Evolutionary conservation across 2,888 invertebrate species (phyloP), one percentile per base, ranked within the genome.

Genomic region (Oegoconia quadripuncta): DNA sequence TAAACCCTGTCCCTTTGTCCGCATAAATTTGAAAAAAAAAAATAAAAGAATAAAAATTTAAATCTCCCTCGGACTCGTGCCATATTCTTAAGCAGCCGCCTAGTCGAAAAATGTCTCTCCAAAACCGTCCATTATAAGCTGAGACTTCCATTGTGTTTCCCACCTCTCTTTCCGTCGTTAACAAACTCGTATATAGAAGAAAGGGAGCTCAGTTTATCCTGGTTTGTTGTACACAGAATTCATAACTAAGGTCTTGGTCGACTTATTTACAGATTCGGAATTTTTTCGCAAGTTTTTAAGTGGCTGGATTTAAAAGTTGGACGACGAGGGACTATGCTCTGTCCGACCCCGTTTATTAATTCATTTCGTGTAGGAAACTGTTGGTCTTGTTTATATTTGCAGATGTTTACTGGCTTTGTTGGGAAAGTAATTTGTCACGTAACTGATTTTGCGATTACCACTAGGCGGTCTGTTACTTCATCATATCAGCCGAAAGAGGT

Each of bases 211-310:
- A 41, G 35, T 28, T 37, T 30, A 42, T 16, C 15, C 30, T 42
- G 44, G 47, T 12, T n/a, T 12, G 37, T 18, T 13, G 23, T 33
- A n/a, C 17, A 29, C 29, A 39, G 49, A 53, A 52, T 50, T 52
- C 46, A 48, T 50, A 54, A 55, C 50, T 48, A 46, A 36, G 43
- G 37, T 41, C 42, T 49, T 49, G 44, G 47, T 46, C 38, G 42
- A 40, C 50, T 52, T 56, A 52, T 54, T 55, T 52, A 52, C 48
- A 50, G 53, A 50, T 50, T 50, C 32, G 34, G 42, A 40, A 49
- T 41, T 46, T 52, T 50, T 41, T 25, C 46, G 37, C 44, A 53
- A 55, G 50, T 55, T 57, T n/a, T 49, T 50, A 55, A 57, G 57
- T 53, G 51, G 48, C 12, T 23, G 46, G 50, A 44, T 53, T 49